A percentile compares a stretch with the other conserved stretches of the same genome.
phyloP scores from a whole-genome alignment of 2,797 vertebrate species.

The Sebastes iracundus region DNA sequence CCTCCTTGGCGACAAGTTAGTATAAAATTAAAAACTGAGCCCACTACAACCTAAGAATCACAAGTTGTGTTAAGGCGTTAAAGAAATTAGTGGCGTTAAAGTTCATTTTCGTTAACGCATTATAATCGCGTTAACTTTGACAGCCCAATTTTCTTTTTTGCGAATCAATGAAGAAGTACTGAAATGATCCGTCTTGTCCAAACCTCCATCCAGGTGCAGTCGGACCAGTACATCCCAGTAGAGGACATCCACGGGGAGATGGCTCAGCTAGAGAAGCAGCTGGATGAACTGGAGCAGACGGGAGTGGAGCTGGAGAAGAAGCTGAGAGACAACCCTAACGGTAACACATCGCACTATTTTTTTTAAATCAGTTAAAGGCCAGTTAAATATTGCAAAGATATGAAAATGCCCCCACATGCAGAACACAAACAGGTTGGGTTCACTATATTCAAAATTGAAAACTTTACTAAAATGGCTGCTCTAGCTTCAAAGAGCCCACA shows the following conservation, averaged over 20 bases:
- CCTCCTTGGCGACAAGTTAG: no score
- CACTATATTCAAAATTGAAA: neutral
- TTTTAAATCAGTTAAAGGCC: neutral
- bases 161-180: neutral
- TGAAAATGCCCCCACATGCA: neutral
- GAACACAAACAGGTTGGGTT: neutral
- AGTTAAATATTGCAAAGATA: neutral
- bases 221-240: conserved; percentile 94
- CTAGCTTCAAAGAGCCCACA: neutral
- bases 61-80: no score
- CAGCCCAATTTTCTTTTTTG: neutral
- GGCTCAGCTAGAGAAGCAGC: conserved; percentile 90
- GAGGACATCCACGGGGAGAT: conserved; percentile 97
- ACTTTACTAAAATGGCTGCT: neutral
- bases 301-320: conserved; percentile 94
- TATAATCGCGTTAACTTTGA: no score
- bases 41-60: no score
- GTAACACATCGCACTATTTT: conserved; percentile 64
- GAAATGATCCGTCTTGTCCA: neutral
- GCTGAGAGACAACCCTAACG: conserved; percentile 88
- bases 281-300: conserved; percentile 92
- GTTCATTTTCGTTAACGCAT: no score
- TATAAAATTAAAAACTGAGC: no score
- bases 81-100: no score
- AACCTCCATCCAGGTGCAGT: conserved; percentile 88